Conservation (phyloP, 2,888 invertebrate genomes). For the Sminthurides aquaticus region DNA sequence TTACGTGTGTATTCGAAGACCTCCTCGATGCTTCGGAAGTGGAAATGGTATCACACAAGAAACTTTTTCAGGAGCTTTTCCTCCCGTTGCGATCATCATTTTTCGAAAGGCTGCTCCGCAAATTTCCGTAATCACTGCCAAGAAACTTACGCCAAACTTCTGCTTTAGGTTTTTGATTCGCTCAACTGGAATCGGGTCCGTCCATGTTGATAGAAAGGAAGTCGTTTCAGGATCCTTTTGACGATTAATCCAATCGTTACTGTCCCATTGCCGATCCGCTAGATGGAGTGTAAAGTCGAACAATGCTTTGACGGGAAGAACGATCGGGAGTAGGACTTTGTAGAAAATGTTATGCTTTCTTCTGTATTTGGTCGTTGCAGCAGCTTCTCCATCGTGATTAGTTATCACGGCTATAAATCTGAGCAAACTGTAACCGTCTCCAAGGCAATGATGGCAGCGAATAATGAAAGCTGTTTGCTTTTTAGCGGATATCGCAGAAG, state of each 20-base stretch:
- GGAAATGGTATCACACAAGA: background rate
- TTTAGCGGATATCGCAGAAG: background rate
- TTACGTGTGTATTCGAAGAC: background rate
- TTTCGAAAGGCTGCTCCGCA: background rate
- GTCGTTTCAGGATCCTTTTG: background rate
- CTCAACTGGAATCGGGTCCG: background rate
- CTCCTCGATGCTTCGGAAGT: background rate
- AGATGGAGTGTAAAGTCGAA: background rate
- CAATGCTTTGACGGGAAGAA: background rate
- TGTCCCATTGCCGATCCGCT: background rate
- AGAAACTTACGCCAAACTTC: background rate
- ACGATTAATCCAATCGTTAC: background rate
- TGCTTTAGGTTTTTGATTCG: background rate
- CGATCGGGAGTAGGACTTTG: background rate
- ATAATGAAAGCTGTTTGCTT: background rate
- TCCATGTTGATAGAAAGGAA: background rate
- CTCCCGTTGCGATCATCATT: background rate
- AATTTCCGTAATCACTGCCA: background rate
- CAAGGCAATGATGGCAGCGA: background rate
- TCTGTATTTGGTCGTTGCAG: background rate
- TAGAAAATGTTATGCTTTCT: background rate
- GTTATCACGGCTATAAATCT: too few relatives aligned
- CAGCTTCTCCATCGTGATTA: background rate
- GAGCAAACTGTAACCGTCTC: background rate
- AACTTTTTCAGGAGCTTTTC: background rate